phyloP scores from a whole-genome alignment of 2,888 invertebrate species.

The Tyria jacobaeae region DNA sequence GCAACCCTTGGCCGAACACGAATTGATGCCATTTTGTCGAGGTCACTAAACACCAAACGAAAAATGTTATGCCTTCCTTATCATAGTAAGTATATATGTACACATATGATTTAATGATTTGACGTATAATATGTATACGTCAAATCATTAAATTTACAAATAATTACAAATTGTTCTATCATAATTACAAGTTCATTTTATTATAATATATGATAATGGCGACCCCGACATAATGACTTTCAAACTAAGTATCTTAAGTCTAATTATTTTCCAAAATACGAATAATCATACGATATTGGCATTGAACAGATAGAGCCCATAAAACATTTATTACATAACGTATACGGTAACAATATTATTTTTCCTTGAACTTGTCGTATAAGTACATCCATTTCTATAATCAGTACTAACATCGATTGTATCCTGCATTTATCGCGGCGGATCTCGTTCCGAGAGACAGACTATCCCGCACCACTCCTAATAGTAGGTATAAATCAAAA shows the following conservation, averaged over 20 bases:
- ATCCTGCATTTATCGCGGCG: conserved; percentile 76
- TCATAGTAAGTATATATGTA: not conserved
- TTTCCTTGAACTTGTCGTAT: conserved; percentile 44
- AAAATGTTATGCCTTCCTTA: conserved; percentile 23
- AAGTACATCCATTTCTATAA: conserved; percentile 80
- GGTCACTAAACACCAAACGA: conserved; percentile 30
- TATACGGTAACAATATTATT: conserved; percentile 29
- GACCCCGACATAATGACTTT: conserved; percentile 17
- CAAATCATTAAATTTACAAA: conserved; percentile 2
- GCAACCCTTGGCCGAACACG: conserved; percentile 42
- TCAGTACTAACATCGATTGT: conserved; percentile 81
- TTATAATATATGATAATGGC: conserved; percentile 17
- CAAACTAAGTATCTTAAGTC: conserved; percentile 3
- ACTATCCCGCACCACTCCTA: conserved; percentile 83
- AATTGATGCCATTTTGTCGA: conserved; percentile 46
- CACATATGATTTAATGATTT: too few relatives aligned
- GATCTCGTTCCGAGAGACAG: conserved; percentile 80
- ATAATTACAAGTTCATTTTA: conserved; percentile 1
- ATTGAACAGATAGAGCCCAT: conserved; percentile 14
- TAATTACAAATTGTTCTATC: conserved; percentile 9
- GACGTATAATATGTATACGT: too few relatives aligned
- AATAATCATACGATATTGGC: conserved; percentile 4
- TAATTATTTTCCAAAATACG: conserved; percentile 21
- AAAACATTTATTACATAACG: conserved; percentile 21
- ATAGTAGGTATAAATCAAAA: conserved; percentile 87